phyloP scores from a whole-genome alignment of 2,888 invertebrate species.

The Drosophila mulleri region DNA sequence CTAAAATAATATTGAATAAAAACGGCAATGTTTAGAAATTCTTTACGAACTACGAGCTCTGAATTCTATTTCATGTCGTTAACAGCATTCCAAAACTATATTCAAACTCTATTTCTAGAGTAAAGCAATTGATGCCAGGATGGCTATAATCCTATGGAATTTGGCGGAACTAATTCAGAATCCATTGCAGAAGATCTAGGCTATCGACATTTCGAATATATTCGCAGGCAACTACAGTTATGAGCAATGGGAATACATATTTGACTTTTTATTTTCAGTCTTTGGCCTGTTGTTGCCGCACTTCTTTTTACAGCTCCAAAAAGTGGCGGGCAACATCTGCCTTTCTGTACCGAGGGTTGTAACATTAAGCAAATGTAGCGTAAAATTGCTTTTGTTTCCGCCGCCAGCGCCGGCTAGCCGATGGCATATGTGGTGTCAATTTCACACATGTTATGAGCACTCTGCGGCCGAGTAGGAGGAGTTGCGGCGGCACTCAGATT shows the following conservation, averaged over 20 bases:
- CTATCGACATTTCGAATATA: no score
- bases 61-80: constrained; percentile 1
- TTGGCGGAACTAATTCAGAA: background rate
- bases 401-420: constrained; percentile 44
- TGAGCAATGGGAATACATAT: background rate
- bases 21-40: constrained; percentile 8
- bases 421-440: constrained; percentile 77
- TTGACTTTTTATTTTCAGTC: constrained; percentile 16
- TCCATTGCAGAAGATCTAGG: background rate
- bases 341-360: constrained; percentile 47
- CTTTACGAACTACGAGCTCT: background rate
- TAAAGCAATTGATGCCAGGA: constrained; percentile 12
- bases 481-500: constrained; percentile 56
- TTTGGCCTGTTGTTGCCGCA: constrained; percentile 9
- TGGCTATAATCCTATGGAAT: background rate
- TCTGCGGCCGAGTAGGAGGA: constrained; percentile 58
- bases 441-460: constrained; percentile 80
- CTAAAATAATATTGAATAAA: constrained; percentile 25
- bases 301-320: constrained; percentile 21
- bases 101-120: background rate
- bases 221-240: no score
- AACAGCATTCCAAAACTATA: background rate
- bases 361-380: constrained; percentile 74
- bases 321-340: constrained; percentile 40
- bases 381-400: constrained; percentile 73